Percentiles rank a stretch among this genome's conserved stretches.
phyloP scores from a whole-genome alignment of 2,888 invertebrate genomes.

The Aplocera efformata region DNA sequence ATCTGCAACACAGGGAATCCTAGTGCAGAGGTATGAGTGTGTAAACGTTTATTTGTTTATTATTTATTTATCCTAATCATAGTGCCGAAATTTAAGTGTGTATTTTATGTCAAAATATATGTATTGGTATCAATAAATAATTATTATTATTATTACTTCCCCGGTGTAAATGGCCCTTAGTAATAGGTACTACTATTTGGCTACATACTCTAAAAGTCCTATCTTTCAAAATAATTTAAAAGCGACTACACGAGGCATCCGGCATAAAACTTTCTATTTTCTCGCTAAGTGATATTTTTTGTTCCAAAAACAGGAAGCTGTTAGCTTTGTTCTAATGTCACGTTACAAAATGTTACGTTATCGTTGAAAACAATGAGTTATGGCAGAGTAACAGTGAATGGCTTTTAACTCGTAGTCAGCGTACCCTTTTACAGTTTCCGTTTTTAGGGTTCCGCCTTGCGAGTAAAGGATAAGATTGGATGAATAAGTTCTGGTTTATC shows the following conservation, averaged over 20 bases:
- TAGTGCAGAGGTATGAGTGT: too few relatives aligned
- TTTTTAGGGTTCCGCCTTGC: constrained; percentile 3
- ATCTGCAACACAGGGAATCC: too few relatives aligned
- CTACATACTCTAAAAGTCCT: too few relatives aligned
- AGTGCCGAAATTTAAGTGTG: too few relatives aligned
- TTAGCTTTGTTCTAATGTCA: constrained; percentile 57
- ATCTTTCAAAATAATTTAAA: neutral
- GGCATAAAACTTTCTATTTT: constrained; percentile 14
- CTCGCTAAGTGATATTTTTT: constrained; percentile 57
- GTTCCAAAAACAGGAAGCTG: constrained; percentile 60
- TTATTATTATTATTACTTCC: too few relatives aligned
- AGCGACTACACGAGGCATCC: neutral
- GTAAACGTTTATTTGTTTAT: too few relatives aligned
- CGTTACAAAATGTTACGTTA: constrained; percentile 34
- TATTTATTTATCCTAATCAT: too few relatives aligned
- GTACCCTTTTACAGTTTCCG: constrained; percentile 10
- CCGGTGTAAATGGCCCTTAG: too few relatives aligned
- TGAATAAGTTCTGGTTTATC: neutral
- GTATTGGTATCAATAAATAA: too few relatives aligned
- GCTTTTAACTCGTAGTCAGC: constrained; percentile 25
- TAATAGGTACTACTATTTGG: too few relatives aligned
- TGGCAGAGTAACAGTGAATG: constrained; percentile 24
- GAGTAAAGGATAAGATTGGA: constrained; percentile 5
- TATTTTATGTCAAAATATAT: too few relatives aligned
- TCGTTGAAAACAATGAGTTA: constrained; percentile 33